These are phyloP conservation scores for Dolomedes plantarius DNA, from an alignment of 2,888 invertebrate genomes.

Conservation along the genomic window DNA sequence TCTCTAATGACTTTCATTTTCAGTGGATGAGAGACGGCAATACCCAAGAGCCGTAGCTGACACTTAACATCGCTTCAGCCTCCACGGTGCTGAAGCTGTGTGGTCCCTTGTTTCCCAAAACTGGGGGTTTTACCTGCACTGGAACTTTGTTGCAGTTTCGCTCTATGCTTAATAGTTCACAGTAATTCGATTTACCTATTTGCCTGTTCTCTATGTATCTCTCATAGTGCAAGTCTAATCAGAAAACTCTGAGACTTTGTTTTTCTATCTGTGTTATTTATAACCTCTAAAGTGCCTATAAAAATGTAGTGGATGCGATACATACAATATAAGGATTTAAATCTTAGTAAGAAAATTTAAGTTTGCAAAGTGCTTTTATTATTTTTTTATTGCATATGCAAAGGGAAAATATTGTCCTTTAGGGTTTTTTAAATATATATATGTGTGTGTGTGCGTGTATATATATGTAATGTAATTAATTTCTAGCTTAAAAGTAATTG, in stretches of 20 bases:
- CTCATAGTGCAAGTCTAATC: not conserved
- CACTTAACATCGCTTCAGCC: constrained; percentile 52
- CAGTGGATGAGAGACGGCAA: constrained; percentile 60
- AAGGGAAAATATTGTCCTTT: too few relatives aligned
- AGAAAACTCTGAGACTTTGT: not conserved
- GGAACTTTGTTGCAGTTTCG: constrained; percentile 56
- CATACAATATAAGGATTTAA: too few relatives aligned
- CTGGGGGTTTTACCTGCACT: constrained; percentile 61
- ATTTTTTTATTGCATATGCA: too few relatives aligned
- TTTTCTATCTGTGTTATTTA: not conserved
- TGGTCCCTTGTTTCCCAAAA: constrained; percentile 49
- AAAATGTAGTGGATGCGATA: too few relatives aligned
- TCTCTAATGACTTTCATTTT: constrained; percentile 66
- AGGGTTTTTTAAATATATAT: too few relatives aligned
- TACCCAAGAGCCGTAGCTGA: constrained; percentile 21
- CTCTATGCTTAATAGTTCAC: constrained; percentile 43
- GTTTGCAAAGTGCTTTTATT: too few relatives aligned
- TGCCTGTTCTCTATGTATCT: constrained; percentile 66
- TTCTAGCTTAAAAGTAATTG: too few relatives aligned
- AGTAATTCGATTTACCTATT: constrained; percentile 69
- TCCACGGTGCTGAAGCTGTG: constrained; percentile 59
- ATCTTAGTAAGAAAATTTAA: too few relatives aligned
- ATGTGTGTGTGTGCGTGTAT: too few relatives aligned
- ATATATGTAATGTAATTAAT: too few relatives aligned
- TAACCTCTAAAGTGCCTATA: too few relatives aligned